Percentiles rank a stretch among this genome's conserved stretches.
Evolutionary conservation across 1,140 invertebrate species (phyloP).

Genomic region (Eupristina koningsbergeri): DNA sequence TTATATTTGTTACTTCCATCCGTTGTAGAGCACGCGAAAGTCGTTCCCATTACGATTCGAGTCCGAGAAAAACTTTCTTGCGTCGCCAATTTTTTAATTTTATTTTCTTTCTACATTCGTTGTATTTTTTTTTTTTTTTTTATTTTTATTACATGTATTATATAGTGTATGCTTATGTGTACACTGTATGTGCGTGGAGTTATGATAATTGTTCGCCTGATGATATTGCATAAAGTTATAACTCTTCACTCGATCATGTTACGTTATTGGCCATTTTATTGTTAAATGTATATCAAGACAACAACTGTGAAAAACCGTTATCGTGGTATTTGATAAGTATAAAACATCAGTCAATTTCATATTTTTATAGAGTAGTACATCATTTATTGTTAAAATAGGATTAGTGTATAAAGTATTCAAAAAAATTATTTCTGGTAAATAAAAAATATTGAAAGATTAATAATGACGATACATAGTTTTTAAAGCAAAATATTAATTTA

Average conservation of each 20-base stretch:
- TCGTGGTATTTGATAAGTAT: slow-evolving; percentile 34
- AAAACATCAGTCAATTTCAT: slow-evolving; percentile 43
- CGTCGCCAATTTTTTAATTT: slow-evolving; percentile 37
- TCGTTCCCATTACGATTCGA: slow-evolving; percentile 45
- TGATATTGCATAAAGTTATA: neutral
- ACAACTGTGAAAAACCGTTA: slow-evolving; percentile 29
- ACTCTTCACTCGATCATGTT: slow-evolving; percentile 22
- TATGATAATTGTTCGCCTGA: slow-evolving; percentile 26
- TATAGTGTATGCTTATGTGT: neutral
- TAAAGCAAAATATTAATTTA: neutral
- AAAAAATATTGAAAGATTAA: neutral
- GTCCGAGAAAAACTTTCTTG: slow-evolving; percentile 26
- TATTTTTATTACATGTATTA: neutral
- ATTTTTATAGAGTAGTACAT: slow-evolving; percentile 35
- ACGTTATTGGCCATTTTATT: slow-evolving; percentile 38
- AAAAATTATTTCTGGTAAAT: slow-evolving; percentile 53
- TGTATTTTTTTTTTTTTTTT: slow-evolving; percentile 14
- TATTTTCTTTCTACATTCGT: slow-evolving; percentile 1
- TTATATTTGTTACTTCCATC: slow-evolving; percentile 26
- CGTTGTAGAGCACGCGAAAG: slow-evolving; percentile 14
- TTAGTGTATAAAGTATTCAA: slow-evolving; percentile 46
- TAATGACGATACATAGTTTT: neutral
- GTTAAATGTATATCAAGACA: slow-evolving; percentile 40
- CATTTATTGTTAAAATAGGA: slow-evolving; percentile 39
- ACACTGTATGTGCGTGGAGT: slow-evolving; percentile 24